Conservation (phyloP, 2,888 invertebrate genomes). For the Siphlonurus alternatus region DNA sequence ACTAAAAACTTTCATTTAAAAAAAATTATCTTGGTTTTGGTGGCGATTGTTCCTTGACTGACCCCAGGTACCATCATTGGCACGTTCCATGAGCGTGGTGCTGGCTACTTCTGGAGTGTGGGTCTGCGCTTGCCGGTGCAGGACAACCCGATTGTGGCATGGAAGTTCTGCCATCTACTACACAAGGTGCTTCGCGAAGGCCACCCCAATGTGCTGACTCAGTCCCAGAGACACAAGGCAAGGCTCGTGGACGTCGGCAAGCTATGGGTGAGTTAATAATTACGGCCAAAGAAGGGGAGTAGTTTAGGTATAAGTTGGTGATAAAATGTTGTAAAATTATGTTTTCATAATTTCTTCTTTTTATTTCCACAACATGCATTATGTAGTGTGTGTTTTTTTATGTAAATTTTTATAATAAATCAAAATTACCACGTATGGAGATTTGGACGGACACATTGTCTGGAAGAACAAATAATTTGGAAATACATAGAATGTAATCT, state of each 20-base stretch:
- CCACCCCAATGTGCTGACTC: slow-evolving; percentile 68
- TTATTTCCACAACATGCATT: too few relatives aligned
- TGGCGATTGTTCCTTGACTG: too few relatives aligned
- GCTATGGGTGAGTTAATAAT: slow-evolving; percentile 57
- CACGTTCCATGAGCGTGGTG: slow-evolving; percentile 84
- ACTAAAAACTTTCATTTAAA: too few relatives aligned
- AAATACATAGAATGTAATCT: too few relatives aligned
- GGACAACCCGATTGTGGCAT: slow-evolving; percentile 89
- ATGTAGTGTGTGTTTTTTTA: too few relatives aligned
- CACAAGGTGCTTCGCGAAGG: slow-evolving; percentile 94
- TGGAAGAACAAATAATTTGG: too few relatives aligned
- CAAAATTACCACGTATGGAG: too few relatives aligned
- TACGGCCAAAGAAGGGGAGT: too few relatives aligned
- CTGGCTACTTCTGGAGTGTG: slow-evolving; percentile 75
- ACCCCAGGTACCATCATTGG: slow-evolving; percentile 69
- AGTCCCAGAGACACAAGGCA: slow-evolving; percentile 64
- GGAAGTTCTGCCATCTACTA: slow-evolving; percentile 97
- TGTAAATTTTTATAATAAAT: too few relatives aligned
- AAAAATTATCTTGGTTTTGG: too few relatives aligned
- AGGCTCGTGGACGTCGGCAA: slow-evolving; percentile 78
- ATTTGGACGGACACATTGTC: too few relatives aligned
- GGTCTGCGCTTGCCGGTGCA: slow-evolving; percentile 57
- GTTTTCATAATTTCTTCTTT: not conserved
- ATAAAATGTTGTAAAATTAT: not conserved
- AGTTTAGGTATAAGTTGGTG: too few relatives aligned